Evolutionary conservation across 2,113 vertebrate genomes (phyloP), one percentile per base, ranked within the genome.

Genomic region (Danio rerio): DNA sequence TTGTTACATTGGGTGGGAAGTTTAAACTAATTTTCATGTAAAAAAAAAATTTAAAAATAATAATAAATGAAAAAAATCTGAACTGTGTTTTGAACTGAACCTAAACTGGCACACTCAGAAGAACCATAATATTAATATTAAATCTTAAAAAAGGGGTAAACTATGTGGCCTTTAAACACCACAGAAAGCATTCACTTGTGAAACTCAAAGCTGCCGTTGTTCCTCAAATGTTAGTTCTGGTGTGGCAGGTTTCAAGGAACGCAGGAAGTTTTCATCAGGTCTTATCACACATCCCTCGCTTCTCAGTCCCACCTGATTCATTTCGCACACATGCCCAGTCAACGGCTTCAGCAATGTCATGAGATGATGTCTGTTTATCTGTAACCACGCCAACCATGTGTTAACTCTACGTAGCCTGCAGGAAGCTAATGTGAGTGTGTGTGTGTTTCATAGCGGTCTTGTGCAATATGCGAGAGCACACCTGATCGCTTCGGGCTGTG

Each of bases 391-490:
- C 20, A 50, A 80, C 42, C 45, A 43, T 5, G 18, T 79, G 18
- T 20, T 49, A 21, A 53, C 56, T 55, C 21, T 45, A n/a, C 50
- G 16, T 12, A 59, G 43, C 50, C 16, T 7, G 58, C 52, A 58
- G 68, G 69, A 71, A 70, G 31, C 18, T 1, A 74, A 82, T 68
- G 74, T 79, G 59, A 31, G 31, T 31, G 31, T 31, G 31, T 31
- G 31, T 31, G 31, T 69, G 80, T 59, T 71, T 77, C 47, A 9
- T 15, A 72, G 16, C 20, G 50, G 65, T 83, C 76, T 85, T 83
- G 76, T 62, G 84, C 63, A 83, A 86, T 58, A 69, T 63, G 18
- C 74, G 66, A 59, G 72, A 75, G 15, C 70, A 55, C 5, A 72
- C 8, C 80, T 13, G 5, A 40, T 31, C 20, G 21, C 84, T 47